These are phyloP conservation scores for Bombus cullumanus DNA, from an alignment of 1,140 invertebrate species.

Conservation along the genomic window DNA sequence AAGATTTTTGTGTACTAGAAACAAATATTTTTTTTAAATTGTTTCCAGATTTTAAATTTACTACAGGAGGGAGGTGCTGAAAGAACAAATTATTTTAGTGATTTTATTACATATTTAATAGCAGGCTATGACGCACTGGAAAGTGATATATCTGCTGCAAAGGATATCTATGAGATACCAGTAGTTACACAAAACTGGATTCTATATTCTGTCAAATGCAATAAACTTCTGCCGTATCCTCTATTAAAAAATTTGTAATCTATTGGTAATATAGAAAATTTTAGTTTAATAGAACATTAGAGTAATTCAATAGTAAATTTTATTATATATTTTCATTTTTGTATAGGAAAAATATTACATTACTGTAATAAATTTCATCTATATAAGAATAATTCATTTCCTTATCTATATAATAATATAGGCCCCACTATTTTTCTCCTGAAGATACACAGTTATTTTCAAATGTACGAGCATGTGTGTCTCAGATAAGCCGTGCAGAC, in stretches of 20 bases:
- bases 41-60: constrained; percentile 88
- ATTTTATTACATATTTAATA: constrained; percentile 95
- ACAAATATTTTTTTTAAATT: constrained; percentile 26
- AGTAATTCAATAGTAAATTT: background rate
- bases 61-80: constrained; percentile 93
- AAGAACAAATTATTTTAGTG: constrained; percentile 91
- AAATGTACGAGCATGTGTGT: constrained; percentile 88
- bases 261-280: background rate
- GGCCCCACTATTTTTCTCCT: constrained; percentile 85
- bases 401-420: constrained; percentile 72
- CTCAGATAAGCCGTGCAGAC: constrained; percentile 87
- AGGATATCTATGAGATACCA: constrained; percentile 95
- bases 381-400: constrained; percentile 47
- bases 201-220: constrained; percentile 87
- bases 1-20: background rate
- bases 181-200: constrained; percentile 94
- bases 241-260: constrained; percentile 31
- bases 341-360: background rate
- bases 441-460: constrained; percentile 87
- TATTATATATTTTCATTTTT: background rate
- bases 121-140: constrained; percentile 91
- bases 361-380: background rate
- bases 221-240: constrained; percentile 88
- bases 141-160: constrained; percentile 91
- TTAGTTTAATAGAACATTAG: background rate